These are phyloP conservation scores for Nibea coibor DNA, from an alignment of 2,113 vertebrate genomes.

Conservation along the genomic window DNA sequence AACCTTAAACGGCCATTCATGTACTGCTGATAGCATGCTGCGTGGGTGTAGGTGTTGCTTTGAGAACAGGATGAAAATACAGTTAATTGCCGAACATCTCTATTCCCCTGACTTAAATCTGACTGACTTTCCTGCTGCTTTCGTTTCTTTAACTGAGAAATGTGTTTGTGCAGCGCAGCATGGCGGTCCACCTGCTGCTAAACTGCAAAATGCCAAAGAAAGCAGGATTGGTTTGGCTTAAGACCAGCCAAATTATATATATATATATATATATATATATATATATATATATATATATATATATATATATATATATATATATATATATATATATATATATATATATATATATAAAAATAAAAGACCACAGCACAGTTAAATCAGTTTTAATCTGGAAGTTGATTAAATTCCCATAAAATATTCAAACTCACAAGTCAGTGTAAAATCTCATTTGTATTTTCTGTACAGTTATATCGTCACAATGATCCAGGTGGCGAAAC, in stretches of 20 bases:
- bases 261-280: too few relatives aligned
- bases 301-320: too few relatives aligned
- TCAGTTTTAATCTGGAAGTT: background rate
- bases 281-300: too few relatives aligned
- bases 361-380: background rate
- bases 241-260: background rate
- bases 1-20: slow-evolving; percentile 32
- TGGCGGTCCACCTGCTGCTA: slow-evolving; percentile 16
- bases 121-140: slow-evolving; percentile 34
- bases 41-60: slow-evolving; percentile 50
- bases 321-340: too few relatives aligned
- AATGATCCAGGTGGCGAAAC: background rate
- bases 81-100: slow-evolving; percentile 35
- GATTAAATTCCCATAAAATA: background rate
- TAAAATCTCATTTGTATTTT: background rate
- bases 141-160: slow-evolving; percentile 33
- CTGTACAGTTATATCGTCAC: background rate
- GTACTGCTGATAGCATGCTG: slow-evolving; percentile 45
- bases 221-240: background rate
- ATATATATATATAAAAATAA: too few relatives aligned
- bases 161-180: slow-evolving; percentile 32
- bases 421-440: background rate
- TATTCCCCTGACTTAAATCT: slow-evolving; percentile 32
- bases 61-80: slow-evolving; percentile 41
- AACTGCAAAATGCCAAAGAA: background rate